Evolutionary conservation across 2,113 vertebrate genomes (phyloP), one percentile per base, ranked within the genome.

Genomic region (Nycticorax nycticorax): DNA sequence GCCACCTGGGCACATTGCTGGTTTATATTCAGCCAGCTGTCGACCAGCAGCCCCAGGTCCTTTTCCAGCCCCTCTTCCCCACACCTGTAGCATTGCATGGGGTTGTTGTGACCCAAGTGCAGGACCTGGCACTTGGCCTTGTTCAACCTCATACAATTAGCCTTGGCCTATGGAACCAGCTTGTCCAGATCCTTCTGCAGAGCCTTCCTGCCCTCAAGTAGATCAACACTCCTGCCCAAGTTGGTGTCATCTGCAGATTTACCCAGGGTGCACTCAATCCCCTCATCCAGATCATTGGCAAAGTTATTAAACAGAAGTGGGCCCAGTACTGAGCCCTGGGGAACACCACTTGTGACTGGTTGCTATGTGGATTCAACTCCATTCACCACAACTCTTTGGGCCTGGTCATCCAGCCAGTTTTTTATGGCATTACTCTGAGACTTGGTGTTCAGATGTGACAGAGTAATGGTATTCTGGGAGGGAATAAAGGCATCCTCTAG

Each of bases 341-440:
- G 22, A 21, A 9, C 22, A 15, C 17, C 12, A 11, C 24, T 14
- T 14, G 4, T 37, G 16, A 33, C 2, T 0, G 0, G 6, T 6
- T 6, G 5, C 7, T 5, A 13, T 3, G 2, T 63, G 16, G 53
- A 14, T 68, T 63, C 4, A 57, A 22, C 22, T 64, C 37, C 7
- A 4, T 26, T 66, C 19, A 27, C 43, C 26, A 43, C 8, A 8
- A 50, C 13, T 23, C 21, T 19, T 24, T 47, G 35, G 11, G 18
- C 24, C 6, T 0, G 1, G 30, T 10, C 11, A 20, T 23, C 11
- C 8, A 11, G 18, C 10, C 6, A 16, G 8, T 20, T 5, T 71
- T 82, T 83, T 55, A 45, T 6, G 9, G 6, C 48, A 73, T 13
- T 69, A 1, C 10, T 63, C 26, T 63, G 56, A 85, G 45, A 37